Conservation (phyloP, 1,140 invertebrate genomes). For the Tetragonula clypearis region DNA sequence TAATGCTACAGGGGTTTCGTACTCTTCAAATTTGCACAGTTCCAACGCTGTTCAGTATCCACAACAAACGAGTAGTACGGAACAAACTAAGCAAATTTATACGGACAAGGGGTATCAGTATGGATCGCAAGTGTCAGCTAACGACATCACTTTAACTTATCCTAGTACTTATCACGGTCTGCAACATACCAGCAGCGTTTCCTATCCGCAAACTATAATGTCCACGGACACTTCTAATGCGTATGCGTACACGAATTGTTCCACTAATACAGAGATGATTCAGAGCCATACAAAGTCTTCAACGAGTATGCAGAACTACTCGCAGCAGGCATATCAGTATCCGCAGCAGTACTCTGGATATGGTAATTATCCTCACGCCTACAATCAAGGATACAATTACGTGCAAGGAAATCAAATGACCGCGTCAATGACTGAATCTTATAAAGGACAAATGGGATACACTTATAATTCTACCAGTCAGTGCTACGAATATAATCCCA, state of each 20-base stretch:
- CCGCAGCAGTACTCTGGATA: conserved; percentile 68
- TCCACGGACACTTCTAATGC: conserved; percentile 30
- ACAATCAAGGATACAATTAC: conserved; percentile 56
- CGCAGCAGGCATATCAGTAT: conserved; percentile 71
- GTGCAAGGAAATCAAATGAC: conserved; percentile 53
- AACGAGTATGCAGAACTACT: conserved; percentile 60
- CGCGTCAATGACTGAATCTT: conserved; percentile 72
- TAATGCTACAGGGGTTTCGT: conserved; percentile 30
- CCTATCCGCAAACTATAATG: conserved; percentile 49
- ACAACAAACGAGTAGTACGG: conserved; percentile 33
- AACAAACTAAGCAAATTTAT: conserved; percentile 56
- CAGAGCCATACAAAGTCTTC: conserved; percentile 76
- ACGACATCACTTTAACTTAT: conserved; percentile 55
- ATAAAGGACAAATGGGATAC: conserved; percentile 83
- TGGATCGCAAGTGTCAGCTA: conserved; percentile 48
- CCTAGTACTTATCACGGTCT: conserved; percentile 62
- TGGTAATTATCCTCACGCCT: conserved; percentile 64
- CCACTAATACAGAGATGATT: conserved; percentile 72
- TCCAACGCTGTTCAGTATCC: conserved; percentile 45
- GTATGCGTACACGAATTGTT: conserved; percentile 48
- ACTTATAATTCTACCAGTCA: conserved; percentile 76
- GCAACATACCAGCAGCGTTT: conserved; percentile 31
- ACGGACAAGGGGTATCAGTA: conserved; percentile 48
- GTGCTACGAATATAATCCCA: conserved; percentile 77
- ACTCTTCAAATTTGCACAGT: conserved; percentile 37